phyloP scores from a whole-genome alignment of 2,113 vertebrate species.

The Passer domesticus region DNA sequence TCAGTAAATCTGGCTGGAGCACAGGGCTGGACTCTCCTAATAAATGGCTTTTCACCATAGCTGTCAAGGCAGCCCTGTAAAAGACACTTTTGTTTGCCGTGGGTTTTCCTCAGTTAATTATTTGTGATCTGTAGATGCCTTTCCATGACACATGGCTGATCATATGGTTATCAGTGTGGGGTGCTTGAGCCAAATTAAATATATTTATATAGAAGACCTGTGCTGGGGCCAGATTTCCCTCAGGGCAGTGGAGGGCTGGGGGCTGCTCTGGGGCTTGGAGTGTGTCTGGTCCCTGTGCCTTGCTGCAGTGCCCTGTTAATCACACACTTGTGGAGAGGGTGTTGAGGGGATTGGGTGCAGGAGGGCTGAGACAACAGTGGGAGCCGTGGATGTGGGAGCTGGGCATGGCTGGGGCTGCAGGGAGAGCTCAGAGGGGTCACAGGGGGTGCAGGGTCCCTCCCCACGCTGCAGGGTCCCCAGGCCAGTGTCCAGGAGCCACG shows the following conservation, averaged over 20 bases:
- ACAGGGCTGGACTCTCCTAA: background rate
- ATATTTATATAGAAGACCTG: slow-evolving; percentile 10
- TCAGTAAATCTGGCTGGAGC: background rate
- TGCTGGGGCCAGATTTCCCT: background rate
- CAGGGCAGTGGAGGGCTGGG: background rate
- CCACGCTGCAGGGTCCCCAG: accelerated
- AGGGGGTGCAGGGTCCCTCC: background rate
- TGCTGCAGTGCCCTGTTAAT: background rate
- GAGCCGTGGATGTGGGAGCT: background rate
- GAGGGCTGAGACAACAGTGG: background rate
- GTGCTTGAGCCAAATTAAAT: slow-evolving; percentile 38
- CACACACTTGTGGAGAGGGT: background rate
- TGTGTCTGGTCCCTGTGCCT: background rate
- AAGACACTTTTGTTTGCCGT: slow-evolving; percentile 57
- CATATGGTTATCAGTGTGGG: background rate
- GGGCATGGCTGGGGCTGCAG: background rate
- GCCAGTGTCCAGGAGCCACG: accelerated
- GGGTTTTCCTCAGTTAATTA: slow-evolving; percentile 67
- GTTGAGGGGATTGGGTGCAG: background rate
- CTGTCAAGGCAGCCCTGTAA: background rate
- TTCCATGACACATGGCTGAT: slow-evolving; percentile 47
- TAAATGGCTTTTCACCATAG: background rate
- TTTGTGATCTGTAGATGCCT: slow-evolving; percentile 61
- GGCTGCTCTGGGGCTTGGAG: background rate
- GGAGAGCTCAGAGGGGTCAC: background rate